Base-by-base conservation (phyloP, 2,113 vertebrate species). In the Aplodontia rufa region DNA sequence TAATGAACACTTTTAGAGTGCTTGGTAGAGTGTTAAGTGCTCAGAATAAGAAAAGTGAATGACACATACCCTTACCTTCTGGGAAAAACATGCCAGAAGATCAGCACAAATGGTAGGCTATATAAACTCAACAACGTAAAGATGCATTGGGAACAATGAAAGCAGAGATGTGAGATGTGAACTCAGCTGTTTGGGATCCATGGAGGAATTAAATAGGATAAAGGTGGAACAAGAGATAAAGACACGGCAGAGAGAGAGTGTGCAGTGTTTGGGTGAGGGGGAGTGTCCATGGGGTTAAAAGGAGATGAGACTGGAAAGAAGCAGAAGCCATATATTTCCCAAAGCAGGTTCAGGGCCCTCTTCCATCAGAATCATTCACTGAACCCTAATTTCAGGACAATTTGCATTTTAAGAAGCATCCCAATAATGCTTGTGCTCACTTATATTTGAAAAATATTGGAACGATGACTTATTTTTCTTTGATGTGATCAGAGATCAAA, bases 351-450 rank as follows among this genome's bases (percentile, higher is more conserved):
- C 62, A 81, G 28, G 37, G 75, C 4, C 28, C 26, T n/a, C 16
- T 60, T 89, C 40, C 22, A 58, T 9, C 40, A 68, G 53, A 94
- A 72, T 87, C 85, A 74, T 37, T 9, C 60, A 24, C 1, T 40
- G 81, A 95, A 58, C 40, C 19, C n/a, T 81, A 45, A 82, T 87
- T 76, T 79, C 12, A 58, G 75, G 47, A 62, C 22, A 80, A 60
- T 40, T 42, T 81, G 30, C 37, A 42, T 87, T 90, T 74, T 83
- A 82, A 49, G 26, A 51, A 55, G 24, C n/a, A 82, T 8, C 4
- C 32, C 40, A 64, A 60, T n/a, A 72, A 80, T 66, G 45, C 37
- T 37, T 45, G 47, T 53, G 45, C 24, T 80, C 47, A 66, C 26
- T 79, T 92, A 26, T 3, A 79, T 79, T 69, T 82, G 40, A 75